Conservation (phyloP, 2,888 invertebrate species). For the Lasioglossum malachurum region DNA sequence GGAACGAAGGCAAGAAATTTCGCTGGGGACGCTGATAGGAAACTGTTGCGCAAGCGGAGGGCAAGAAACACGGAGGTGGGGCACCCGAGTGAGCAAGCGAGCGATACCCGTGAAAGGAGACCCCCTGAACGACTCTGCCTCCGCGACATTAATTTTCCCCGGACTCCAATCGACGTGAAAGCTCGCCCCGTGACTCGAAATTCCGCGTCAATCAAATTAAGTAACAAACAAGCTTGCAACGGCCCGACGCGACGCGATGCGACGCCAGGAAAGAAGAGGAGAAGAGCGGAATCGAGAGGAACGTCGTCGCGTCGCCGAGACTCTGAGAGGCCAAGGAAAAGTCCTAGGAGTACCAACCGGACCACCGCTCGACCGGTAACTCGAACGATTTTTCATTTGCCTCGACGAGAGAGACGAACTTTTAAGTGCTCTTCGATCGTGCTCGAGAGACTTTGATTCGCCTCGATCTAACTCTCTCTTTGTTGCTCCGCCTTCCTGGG, state of each 20-base stretch:
- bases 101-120: slow-evolving; percentile 38
- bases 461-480: not conserved
- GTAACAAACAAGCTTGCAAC: slow-evolving; percentile 35
- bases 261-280: not conserved
- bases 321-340: not conserved
- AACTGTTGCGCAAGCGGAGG: slow-evolving; percentile 25
- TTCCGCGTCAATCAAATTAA: slow-evolving; percentile 48
- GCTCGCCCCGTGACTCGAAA: slow-evolving; percentile 47
- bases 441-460: not conserved
- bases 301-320: not conserved
- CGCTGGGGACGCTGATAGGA: slow-evolving; percentile 21
- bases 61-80: slow-evolving; percentile 17
- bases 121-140: slow-evolving; percentile 43
- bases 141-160: slow-evolving; percentile 64
- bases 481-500: not conserved
- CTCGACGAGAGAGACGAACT: slow-evolving; percentile 2
- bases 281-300: not conserved
- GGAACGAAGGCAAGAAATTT: slow-evolving; percentile 22
- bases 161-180: slow-evolving; percentile 77
- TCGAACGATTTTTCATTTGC: slow-evolving; percentile 28
- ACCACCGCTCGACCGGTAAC: not conserved
- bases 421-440: slow-evolving; percentile 35
- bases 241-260: not conserved
- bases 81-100: not conserved
- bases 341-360: not conserved